phyloP scores from a whole-genome alignment of 2,888 invertebrate genomes.

The Frankliniella fusca region DNA sequence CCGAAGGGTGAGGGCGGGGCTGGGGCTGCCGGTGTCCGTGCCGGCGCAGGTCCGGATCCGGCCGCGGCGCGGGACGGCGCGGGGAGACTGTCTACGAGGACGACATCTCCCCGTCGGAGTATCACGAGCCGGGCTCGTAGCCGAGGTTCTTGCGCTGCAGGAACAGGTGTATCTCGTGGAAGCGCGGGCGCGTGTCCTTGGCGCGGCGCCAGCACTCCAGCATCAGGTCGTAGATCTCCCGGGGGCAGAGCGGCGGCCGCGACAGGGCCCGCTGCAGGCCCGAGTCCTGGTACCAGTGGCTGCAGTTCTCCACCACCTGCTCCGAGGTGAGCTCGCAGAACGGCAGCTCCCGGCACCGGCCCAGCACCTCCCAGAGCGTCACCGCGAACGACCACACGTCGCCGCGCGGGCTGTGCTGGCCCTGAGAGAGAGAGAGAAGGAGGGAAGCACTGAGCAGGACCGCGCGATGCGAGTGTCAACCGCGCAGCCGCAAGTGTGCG shows the following conservation, averaged over 20 bases:
- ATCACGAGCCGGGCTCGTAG: constrained; percentile 50
- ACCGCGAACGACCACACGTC: constrained; percentile 92
- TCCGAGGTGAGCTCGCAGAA: constrained; percentile 77
- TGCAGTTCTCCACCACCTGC: constrained; percentile 73
- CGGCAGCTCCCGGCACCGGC: constrained; percentile 72
- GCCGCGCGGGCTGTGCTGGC: constrained; percentile 79
- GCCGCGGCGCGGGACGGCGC: background rate
- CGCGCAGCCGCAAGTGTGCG: too few species aligned
- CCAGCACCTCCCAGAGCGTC: constrained; percentile 84
- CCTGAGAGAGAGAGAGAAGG: constrained; percentile 52
- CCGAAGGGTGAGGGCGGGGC: background rate
- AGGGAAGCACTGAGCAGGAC: background rate
- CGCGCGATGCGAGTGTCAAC: too few species aligned
- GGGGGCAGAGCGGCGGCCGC: constrained; percentile 71
- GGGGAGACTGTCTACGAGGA: background rate
- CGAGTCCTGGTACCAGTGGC: constrained; percentile 60
- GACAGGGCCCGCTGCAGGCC: constrained; percentile 55
- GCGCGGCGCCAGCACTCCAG: constrained; percentile 86
- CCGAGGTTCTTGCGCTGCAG: constrained; percentile 67
- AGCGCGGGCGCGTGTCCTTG: constrained; percentile 74
- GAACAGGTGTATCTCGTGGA: constrained; percentile 83
- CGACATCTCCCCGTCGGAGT: background rate
- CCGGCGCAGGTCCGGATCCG: background rate
- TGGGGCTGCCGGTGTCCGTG: background rate
- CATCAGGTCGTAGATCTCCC: constrained; percentile 88